Evolutionary conservation across 1,140 invertebrate species (phyloP), one percentile per base, ranked within the genome.

Genomic region (Drosophila ananassae): DNA sequence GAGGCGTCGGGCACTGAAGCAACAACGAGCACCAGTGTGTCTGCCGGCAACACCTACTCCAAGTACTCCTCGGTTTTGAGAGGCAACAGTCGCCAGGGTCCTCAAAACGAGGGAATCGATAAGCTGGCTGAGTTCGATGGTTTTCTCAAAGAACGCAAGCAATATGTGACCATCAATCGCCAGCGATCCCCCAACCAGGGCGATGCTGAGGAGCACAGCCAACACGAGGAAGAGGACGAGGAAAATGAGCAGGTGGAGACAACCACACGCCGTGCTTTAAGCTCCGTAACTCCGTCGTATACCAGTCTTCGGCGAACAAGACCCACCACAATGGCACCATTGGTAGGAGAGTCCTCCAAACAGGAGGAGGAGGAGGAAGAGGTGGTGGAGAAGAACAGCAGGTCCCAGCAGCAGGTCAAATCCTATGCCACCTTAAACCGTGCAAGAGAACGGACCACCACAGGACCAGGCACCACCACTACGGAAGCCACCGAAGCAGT

Each of bases 61-160:
- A 92, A 92, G 61, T 93, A 92, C 61, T 91, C 90, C 0, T 91
- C 91, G 4, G 85, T 92, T 21, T 50, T 92, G 58, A 79, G 92
- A 6, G 92, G 94, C 53, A 94, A 94, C 76, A 94, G 94, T 71
- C 92, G 94, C n/a, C 81, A 93, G 44, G 94, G 95, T 32, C 94
- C 96, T 0, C 96, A 97, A 75, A 96, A 95, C 76, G 94, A 95
- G 55, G 96, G 96, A 0, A 77, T 96, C 1, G 93, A 93, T 12
- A 92, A 93, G 48, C 61, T 94, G 3, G 79, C 92, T 0, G 93
- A 94, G 81, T 92, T 93, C 7, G 93, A 94, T 67, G 93, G 90
- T 60, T 91, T 94, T 24, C 32, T 92, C 0, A 90, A 87, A 52
- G 91, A 92, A 12, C 91, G 90, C 51, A 92, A 92, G 32, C 75